Base-by-base conservation (phyloP, 2,797 vertebrate species). In the Alauda arvensis region DNA sequence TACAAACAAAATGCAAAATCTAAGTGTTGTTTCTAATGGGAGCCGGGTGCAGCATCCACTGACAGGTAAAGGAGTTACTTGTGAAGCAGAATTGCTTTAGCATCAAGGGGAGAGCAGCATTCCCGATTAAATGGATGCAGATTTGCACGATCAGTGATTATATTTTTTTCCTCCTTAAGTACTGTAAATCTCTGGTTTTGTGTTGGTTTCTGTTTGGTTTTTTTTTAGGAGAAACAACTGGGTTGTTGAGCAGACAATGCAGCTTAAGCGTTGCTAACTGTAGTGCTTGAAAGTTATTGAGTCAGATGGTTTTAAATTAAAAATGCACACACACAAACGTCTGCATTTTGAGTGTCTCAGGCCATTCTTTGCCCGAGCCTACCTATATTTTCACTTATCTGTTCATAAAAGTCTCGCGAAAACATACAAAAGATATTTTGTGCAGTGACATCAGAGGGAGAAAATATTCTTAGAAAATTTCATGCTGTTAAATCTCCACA, bases 401-500 rank as follows among this genome's bases (percentile, higher is more conserved):
- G 74, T 90, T 93, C 83, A 40, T 91, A 93, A 94, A 95, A 96
- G 91, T 93, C 87, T 94, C 53, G 10, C 14, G 23, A 89, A 95
- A 94, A 94, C 67, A 77, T 18, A 92, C 93, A 95, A 95, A 94
- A 95, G 94, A 93, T 95, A 95, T 95, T 95, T 96, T 95, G 94
- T 95, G 95, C 96, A 95, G 11, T 93, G 94, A 95, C 95, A 96
- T 95, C 96, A 96, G 96, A 95, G 94, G 93, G 95, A 95, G 94
- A 96, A 96, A 96, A 96, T 97, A 96, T 96, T 98, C 98, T 98
- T 98, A 98, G 98, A 97, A 98, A 98, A 98, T 98, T 98, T 98
- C 98, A 99, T 98, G 99, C 98, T 98, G 98, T 97, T 99, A 99
- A 98, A 97, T 98, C 97, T 97, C 97, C 77, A 91, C 95, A 99